Evolutionary conservation across 2,888 invertebrate genomes (phyloP).

Genomic region (Colostygia pectinataria): DNA sequence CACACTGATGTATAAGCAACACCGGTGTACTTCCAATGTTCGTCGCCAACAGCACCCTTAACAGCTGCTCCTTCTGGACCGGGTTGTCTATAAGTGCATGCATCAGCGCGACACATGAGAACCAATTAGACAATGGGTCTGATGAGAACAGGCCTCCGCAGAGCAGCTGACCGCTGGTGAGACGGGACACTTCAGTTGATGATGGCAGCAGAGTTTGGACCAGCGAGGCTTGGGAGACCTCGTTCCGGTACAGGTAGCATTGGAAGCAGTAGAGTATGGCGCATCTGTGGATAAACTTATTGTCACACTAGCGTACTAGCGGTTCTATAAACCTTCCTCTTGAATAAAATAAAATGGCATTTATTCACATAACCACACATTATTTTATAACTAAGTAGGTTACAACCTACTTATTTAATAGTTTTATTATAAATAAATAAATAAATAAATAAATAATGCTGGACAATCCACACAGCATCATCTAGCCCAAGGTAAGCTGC

Average conservation of each 20-base stretch:
- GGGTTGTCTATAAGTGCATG: conserved; percentile 94
- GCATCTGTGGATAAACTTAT: conserved; percentile 85
- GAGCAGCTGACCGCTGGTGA: conserved; percentile 93
- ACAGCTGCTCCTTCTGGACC: conserved; percentile 93
- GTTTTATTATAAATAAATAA: too few relatives aligned
- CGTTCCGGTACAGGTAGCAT: conserved; percentile 97
- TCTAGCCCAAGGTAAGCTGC: too few relatives aligned
- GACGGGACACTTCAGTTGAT: conserved; percentile 87
- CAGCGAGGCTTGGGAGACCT: conserved; percentile 92
- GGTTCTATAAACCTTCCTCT: too few relatives aligned
- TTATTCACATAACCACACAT: too few relatives aligned
- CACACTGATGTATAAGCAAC: conserved; percentile 94
- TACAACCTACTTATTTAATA: too few relatives aligned
- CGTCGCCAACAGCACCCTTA: conserved; percentile 95
- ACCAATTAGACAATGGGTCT: conserved; percentile 97
- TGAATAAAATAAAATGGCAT: too few relatives aligned
- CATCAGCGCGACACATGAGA: conserved; percentile 94
- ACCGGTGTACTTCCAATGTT: conserved; percentile 92
- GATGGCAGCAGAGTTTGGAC: conserved; percentile 96
- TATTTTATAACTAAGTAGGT: too few relatives aligned
- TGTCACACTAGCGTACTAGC: too few relatives aligned
- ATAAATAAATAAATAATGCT: too few relatives aligned
- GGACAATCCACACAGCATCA: too few relatives aligned
- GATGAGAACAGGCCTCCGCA: conserved; percentile 96
- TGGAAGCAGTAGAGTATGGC: conserved; percentile 99